phyloP scores from a whole-genome alignment of 2,888 invertebrate species.

The Drosophila helvetica region DNA sequence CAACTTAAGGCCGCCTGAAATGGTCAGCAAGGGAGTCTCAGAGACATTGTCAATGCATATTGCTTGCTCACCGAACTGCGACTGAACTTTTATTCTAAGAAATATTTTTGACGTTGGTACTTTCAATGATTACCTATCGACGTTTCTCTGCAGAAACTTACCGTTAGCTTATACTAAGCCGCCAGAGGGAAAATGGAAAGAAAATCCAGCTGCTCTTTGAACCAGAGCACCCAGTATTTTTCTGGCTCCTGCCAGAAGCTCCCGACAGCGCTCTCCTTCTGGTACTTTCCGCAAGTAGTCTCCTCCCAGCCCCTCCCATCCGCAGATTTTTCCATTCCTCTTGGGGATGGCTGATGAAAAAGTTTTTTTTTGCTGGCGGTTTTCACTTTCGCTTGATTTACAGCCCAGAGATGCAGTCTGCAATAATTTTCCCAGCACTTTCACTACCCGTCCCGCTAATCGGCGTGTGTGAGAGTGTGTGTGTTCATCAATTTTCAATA shows the following conservation, averaged over 20 bases:
- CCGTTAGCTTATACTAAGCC: too few species aligned
- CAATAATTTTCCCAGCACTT: slow-evolving; percentile 51
- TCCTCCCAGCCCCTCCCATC: too few species aligned
- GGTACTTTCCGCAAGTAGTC: background rate
- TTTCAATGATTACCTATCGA: too few species aligned
- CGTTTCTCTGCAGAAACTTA: too few species aligned
- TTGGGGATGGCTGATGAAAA: background rate
- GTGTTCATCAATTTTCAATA: slow-evolving; percentile 64
- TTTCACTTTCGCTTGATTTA: slow-evolving; percentile 61
- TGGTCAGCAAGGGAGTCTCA: too few species aligned
- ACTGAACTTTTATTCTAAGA: too few species aligned
- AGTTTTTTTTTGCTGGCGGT: slow-evolving; percentile 36
- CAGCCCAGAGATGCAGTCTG: slow-evolving; percentile 42
- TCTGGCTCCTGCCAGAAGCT: too few species aligned
- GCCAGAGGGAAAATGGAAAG: slow-evolving; percentile 19
- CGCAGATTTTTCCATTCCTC: background rate
- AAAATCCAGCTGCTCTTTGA: background rate
- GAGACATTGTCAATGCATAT: too few species aligned
- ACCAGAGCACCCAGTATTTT: background rate
- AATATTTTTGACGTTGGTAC: too few species aligned
- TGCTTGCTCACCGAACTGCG: too few species aligned
- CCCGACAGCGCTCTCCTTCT: background rate
- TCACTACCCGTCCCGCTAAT: slow-evolving; percentile 28
- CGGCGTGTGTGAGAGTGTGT: slow-evolving; percentile 6
- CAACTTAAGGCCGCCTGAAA: too few species aligned